Evolutionary conservation across 2,113 vertebrate genomes (phyloP).

Genomic region (Cacatua alba): DNA sequence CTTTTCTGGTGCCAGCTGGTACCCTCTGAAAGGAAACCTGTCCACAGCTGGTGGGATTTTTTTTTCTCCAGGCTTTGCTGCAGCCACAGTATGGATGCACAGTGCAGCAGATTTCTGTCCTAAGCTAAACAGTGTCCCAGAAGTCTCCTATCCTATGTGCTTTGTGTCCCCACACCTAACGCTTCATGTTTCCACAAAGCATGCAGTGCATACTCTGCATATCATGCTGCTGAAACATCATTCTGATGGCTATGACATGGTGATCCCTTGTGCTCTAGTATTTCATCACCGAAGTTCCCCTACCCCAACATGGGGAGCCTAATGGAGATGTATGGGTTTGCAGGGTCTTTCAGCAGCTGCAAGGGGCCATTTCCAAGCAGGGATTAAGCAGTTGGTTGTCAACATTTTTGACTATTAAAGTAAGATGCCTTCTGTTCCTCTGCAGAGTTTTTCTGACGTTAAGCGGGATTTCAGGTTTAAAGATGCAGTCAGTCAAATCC

Average conservation of each 20-base stretch:
- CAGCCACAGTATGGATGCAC: neutral
- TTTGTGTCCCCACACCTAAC: neutral
- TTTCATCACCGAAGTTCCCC: neutral
- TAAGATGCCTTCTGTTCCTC: neutral
- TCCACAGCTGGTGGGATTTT: neutral
- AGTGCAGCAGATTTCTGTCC: neutral
- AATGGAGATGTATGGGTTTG: neutral
- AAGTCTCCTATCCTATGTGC: neutral
- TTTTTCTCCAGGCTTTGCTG: neutral
- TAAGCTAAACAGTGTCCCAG: neutral
- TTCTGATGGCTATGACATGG: accelerated
- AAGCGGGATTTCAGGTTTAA: neutral
- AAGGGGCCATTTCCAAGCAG: neutral
- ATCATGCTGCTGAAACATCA: neutral
- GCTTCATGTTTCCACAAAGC: neutral
- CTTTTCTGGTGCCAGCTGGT: neutral
- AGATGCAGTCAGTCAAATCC: neutral
- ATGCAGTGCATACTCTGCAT: neutral
- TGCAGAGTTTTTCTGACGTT: neutral
- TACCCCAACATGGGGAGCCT: neutral
- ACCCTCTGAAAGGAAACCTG: neutral
- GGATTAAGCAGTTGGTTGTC: neutral
- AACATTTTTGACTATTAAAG: neutral
- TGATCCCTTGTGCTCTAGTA: neutral
- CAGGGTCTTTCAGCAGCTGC: accelerated